Evolutionary conservation across 1,140 invertebrate species (phyloP).

Genomic region (Ceratosolen fusciceps): DNA sequence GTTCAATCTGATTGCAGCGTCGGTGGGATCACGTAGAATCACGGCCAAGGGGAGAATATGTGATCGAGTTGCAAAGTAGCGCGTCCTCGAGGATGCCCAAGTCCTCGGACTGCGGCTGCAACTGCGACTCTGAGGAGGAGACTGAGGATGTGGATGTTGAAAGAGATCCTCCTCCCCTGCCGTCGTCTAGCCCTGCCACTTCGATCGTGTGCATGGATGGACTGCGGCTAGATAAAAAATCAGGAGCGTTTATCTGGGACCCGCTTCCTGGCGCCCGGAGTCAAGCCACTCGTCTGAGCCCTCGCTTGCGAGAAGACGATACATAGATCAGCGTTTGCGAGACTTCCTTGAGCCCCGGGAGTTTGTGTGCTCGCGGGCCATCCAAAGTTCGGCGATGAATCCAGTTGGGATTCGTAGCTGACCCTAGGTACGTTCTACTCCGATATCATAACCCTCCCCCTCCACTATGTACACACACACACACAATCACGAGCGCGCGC

Average conservation of each 20-base stretch:
- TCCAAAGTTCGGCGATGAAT: not conserved
- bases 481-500: too few relatives aligned
- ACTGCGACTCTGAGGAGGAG: conserved; percentile 57
- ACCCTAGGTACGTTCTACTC: not conserved
- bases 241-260: not conserved
- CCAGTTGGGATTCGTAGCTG: conserved; percentile 19
- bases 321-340: not conserved
- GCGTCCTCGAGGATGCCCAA: not conserved
- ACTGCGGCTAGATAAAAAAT: conserved; percentile 64
- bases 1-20: not conserved
- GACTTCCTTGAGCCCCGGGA: not conserved
- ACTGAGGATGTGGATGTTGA: conserved; percentile 69
- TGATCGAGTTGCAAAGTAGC: not conserved
- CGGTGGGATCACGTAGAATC: not conserved
- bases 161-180: conserved; percentile 49
- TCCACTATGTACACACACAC: too few relatives aligned
- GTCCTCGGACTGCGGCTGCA: not conserved
- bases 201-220: conserved; percentile 63
- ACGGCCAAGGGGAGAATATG: not conserved
- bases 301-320: not conserved
- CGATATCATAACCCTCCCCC: too few relatives aligned
- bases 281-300: too few relatives aligned
- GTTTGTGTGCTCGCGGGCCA: not conserved
- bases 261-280: conserved; percentile 13
- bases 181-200: conserved; percentile 21